Evolutionary conservation across 2,888 invertebrate genomes (phyloP), one percentile per base, ranked within the genome.

Genomic region (Carabus problematicus): DNA sequence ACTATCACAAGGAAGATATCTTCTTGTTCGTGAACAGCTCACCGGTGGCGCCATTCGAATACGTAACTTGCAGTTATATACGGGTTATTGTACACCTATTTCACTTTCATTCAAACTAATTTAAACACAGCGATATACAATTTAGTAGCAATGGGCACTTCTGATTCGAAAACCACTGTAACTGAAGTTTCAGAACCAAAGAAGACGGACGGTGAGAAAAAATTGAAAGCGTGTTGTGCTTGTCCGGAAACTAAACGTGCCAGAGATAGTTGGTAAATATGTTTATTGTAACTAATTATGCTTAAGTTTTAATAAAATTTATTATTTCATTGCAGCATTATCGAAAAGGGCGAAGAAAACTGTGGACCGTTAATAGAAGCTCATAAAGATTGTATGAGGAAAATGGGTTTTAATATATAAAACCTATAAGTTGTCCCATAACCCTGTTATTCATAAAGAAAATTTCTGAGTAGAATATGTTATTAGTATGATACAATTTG

Each of bases 371-470:
- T 96, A 54, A 98, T 99, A 73, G 97, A 98, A 84, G 97, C 96
- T 9, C 98, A 99, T 81, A 96, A 95, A 82, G 89, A 91, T 72
- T 99, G 98, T 82, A 97, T 99, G 97, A 88, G 96, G 74, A 91
- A 93, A 75, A 86, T 95, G 85, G 98, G 98, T 56, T 99, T 98
- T 82, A 96, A 98, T 74, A 91, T 98, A 75, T 98, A 90, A 29
- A 29, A 29, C 29, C 29, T 6, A 29, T 29, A 2, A 89, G 8
- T 12, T 52, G 19, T 47, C 14, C 4, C 11, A 8, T 59, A 59
- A 67, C 59, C 67, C 42, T 49, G 52, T 52, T 42, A 19, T 9
- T 56, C 29, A 40, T 29, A 4, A 40, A 39, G 18, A 12, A 1
- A 18, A 16, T 54, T 54, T 14, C 11, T 3, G 11, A n/a, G 29